phyloP scores from a whole-genome alignment of 1,140 invertebrate species.

The Daktulosphaira vitifoliae region DNA sequence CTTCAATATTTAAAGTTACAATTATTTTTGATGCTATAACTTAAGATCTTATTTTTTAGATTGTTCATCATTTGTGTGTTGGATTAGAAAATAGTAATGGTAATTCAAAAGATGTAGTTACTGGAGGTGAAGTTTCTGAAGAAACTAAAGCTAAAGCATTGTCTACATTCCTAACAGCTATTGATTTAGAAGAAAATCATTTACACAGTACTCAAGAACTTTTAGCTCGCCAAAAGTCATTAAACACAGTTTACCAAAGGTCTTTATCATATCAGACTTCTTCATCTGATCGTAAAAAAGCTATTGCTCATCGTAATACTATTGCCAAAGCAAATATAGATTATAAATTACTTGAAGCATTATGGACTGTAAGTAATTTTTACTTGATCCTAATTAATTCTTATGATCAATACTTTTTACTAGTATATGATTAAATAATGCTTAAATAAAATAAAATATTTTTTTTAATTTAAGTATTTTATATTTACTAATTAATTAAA shows the following conservation, averaged over 20 bases:
- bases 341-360: slow-evolving; percentile 29
- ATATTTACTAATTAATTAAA: too few relatives aligned
- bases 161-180: slow-evolving; percentile 9
- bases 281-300: slow-evolving; percentile 18
- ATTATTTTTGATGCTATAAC: too few relatives aligned
- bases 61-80: slow-evolving; percentile 54
- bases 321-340: slow-evolving; percentile 34
- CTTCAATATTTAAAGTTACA: too few relatives aligned
- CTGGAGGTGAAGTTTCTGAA: slow-evolving; percentile 34
- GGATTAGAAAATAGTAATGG: slow-evolving; percentile 45
- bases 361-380: slow-evolving; percentile 30
- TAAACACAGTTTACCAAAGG: slow-evolving; percentile 9
- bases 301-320: slow-evolving; percentile 33
- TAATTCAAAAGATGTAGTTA: slow-evolving; percentile 29
- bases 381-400: neutral
- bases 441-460: too few relatives aligned
- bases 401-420: too few relatives aligned
- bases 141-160: slow-evolving; percentile 24
- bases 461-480: too few relatives aligned
- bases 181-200: slow-evolving; percentile 4
- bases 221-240: slow-evolving; percentile 13
- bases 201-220: slow-evolving; percentile 18
- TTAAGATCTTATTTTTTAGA: slow-evolving; percentile 34
- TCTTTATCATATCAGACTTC: slow-evolving; percentile 7
- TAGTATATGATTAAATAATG: too few relatives aligned